Percentiles rank a stretch among this genome's conserved stretches.
phyloP scores from a whole-genome alignment of 2,888 invertebrate genomes.

The Lamellibrachia satsuma region DNA sequence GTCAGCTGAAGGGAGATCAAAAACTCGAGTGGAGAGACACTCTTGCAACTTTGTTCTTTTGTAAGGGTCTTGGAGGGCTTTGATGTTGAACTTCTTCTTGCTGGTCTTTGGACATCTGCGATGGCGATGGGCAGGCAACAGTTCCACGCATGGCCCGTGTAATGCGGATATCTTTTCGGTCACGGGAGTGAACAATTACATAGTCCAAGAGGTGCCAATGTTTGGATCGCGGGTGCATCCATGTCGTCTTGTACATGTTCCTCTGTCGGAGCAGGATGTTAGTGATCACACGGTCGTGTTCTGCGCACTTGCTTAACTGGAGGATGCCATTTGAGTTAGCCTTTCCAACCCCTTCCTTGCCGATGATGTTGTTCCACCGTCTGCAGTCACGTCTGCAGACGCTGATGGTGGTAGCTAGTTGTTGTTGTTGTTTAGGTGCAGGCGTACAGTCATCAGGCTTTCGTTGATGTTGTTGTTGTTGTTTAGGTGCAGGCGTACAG shows the following conservation, averaged over 20 bases:
- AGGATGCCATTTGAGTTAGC: neutral
- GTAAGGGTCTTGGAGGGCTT: neutral
- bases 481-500: neutral
- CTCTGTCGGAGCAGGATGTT: conserved; percentile 28
- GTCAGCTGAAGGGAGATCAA: neutral
- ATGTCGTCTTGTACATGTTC: conserved; percentile 29
- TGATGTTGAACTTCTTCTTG: neutral
- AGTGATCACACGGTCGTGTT: conserved; percentile 27
- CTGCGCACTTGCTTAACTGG: neutral
- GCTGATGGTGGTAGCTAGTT: neutral
- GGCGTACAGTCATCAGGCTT: neutral
- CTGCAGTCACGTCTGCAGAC: neutral
- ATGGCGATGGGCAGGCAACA: neutral
- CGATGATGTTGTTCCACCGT: neutral
- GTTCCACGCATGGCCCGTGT: neutral
- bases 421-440: neutral
- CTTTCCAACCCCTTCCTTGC: neutral
- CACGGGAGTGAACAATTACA: neutral
- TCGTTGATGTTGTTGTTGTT: neutral
- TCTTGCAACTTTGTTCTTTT: neutral
- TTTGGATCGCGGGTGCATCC: conserved; percentile 19
- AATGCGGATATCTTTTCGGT: neutral
- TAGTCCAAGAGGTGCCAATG: conserved; percentile 3
- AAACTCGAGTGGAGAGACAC: neutral
- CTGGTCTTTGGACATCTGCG: neutral